Percentiles rank a stretch among this genome's conserved stretches.
These are phyloP conservation scores for Epiblema foenella DNA, from an alignment of 2,888 invertebrate species.

Conservation along the genomic window DNA sequence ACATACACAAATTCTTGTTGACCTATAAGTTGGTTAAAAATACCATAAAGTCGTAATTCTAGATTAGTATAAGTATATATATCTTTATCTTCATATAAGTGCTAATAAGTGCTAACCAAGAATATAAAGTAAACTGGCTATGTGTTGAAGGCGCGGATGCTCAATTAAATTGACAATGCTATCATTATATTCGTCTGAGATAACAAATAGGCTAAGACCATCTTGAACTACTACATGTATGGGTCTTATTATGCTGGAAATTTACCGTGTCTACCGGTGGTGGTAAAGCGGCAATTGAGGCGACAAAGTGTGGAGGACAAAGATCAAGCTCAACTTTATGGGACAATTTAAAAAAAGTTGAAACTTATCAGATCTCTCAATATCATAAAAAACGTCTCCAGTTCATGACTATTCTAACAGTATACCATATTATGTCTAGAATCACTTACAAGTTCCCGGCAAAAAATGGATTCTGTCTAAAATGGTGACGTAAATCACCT, in stretches of 20 bases:
- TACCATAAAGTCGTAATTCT: neutral
- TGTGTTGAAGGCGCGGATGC: neutral
- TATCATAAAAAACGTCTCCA: too few relatives aligned
- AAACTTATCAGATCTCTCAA: neutral
- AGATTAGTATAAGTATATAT: neutral
- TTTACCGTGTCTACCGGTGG: neutral
- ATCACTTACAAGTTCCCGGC: too few relatives aligned
- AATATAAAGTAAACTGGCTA: neutral
- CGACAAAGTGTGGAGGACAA: too few relatives aligned
- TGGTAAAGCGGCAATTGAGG: too few relatives aligned
- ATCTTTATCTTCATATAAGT: neutral
- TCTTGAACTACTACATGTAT: neutral
- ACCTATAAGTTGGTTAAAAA: neutral
- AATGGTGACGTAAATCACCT: too few relatives aligned
- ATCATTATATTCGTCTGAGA: constrained; percentile 4
- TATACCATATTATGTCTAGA: too few relatives aligned
- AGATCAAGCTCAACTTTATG: too few relatives aligned
- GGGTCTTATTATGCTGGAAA: neutral
- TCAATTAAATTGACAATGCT: constrained; percentile 11
- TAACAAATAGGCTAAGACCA: constrained; percentile 8
- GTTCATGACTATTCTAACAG: too few relatives aligned
- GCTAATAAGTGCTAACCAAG: neutral
- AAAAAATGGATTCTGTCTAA: too few relatives aligned
- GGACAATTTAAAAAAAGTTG: neutral
- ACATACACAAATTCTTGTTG: neutral